Conservation (phyloP, 1,140 invertebrate species). For the Meloidogyne floridensis region DNA sequence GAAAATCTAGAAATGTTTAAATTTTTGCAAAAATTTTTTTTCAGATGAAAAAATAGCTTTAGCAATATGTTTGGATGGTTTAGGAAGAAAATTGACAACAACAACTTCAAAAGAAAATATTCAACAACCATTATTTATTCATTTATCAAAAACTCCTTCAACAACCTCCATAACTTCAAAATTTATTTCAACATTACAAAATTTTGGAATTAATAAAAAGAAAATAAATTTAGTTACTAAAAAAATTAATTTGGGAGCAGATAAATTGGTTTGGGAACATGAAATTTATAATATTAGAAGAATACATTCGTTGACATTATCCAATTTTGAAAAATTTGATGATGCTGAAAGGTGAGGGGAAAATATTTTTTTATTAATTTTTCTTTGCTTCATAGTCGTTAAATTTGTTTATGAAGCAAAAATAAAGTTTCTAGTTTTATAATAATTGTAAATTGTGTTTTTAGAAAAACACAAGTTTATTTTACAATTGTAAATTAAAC, state of each 20-base stretch:
- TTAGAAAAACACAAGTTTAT: not conserved
- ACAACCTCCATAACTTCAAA: conserved; percentile 78
- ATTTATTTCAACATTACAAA: conserved; percentile 68
- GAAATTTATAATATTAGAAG: conserved; percentile 88
- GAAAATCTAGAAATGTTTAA: too few species aligned
- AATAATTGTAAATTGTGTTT: not conserved
- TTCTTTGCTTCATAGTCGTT: too few species aligned
- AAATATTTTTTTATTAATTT: not conserved
- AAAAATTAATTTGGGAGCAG: conserved; percentile 95
- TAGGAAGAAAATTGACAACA: conserved; percentile 66
- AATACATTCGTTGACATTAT: conserved; percentile 49
- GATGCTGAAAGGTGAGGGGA: conserved; percentile 37
- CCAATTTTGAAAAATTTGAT: conserved; percentile 38
- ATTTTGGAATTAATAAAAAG: conserved; percentile 70
- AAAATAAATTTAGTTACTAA: conserved; percentile 83
- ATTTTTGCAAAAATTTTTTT: not conserved
- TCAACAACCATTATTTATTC: conserved; percentile 77
- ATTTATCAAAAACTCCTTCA: conserved; percentile 93
- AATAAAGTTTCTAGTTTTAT: not conserved
- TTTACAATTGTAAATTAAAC: not conserved
- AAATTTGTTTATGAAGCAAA: too few species aligned
- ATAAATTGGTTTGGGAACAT: conserved; percentile 91
- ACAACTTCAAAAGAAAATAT: not conserved
- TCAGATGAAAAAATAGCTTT: conserved; percentile 69
- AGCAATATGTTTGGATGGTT: conserved; percentile 86